Evolutionary conservation across 2,797 vertebrate genomes (phyloP).

Genomic region (Pseudochirops cupreus): DNA sequence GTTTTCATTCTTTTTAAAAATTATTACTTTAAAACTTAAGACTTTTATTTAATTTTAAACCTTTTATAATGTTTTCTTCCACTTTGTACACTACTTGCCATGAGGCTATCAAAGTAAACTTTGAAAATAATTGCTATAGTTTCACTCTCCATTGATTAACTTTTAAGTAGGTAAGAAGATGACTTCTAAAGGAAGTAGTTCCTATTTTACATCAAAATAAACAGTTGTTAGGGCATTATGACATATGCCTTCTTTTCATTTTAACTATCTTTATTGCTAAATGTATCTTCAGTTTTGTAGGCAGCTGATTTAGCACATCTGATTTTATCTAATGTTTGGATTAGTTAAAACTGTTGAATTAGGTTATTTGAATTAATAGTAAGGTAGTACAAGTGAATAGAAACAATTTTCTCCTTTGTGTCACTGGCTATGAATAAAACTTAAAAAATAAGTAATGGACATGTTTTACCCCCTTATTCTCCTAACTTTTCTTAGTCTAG

Average conservation of each 20-base stretch:
- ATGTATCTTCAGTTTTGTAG: conserved; percentile 10
- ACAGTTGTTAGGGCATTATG: conserved; percentile 17
- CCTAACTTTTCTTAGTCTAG: neutral
- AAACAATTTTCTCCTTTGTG: neutral
- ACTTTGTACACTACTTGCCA: neutral
- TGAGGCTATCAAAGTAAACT: conserved; percentile 1
- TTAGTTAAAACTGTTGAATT: neutral
- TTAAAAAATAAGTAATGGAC: neutral
- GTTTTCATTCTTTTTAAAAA: neutral
- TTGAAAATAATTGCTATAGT: conserved; percentile 45
- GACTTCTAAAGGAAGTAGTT: neutral
- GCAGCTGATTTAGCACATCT: conserved; percentile 1
- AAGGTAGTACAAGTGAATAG: neutral
- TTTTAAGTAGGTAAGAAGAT: neutral
- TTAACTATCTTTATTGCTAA: conserved; percentile 36
- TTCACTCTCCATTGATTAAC: conserved; percentile 17
- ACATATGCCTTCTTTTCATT: neutral
- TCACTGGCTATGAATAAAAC: neutral
- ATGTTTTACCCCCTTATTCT: neutral
- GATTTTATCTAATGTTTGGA: conserved; percentile 14
- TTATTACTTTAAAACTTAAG: neutral
- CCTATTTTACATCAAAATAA: conserved; percentile 50
- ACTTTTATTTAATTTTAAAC: neutral
- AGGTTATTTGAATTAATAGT: neutral
- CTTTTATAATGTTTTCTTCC: neutral